A percentile compares a stretch with the other conserved stretches of the same genome.
These are phyloP conservation scores for Peromyscus californicus DNA, from an alignment of 2,113 vertebrate genomes.

Conservation along the genomic window DNA sequence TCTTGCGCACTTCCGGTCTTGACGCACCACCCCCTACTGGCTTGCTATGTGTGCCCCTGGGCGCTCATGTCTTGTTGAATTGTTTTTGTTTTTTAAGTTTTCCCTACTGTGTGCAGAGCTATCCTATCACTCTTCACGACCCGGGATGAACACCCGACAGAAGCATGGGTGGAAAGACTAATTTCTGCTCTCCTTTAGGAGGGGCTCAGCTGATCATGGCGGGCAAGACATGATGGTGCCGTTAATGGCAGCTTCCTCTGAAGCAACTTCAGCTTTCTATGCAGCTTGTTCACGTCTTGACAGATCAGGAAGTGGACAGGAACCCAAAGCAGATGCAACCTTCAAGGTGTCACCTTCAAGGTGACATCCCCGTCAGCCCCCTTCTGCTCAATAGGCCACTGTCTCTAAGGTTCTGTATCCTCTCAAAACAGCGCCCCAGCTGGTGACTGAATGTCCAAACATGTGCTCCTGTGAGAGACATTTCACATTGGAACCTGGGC, in stretches of 20 bases:
- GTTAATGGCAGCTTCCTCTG: not conserved
- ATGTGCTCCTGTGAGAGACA: not conserved
- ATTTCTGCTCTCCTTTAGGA: no score
- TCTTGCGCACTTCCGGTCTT: not conserved
- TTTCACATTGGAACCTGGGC: not conserved
- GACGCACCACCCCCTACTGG: not conserved
- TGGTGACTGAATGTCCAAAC: not conserved
- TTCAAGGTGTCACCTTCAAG: no score
- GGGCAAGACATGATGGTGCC: not conserved
- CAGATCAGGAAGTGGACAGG: not conserved
- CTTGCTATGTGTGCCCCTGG: not conserved
- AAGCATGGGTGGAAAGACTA: not conserved
- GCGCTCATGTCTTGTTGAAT: not conserved
- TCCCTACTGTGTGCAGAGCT: not conserved
- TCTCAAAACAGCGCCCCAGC: not conserved
- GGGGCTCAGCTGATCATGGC: not conserved
- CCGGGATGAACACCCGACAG: not conserved
- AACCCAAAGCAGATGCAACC: not conserved
- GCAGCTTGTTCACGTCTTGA: no score
- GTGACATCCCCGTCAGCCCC: not conserved
- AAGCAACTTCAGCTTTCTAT: not conserved
- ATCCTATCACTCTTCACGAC: not conserved
- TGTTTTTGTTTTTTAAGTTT: not conserved
- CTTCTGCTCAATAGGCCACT: fast-evolving
- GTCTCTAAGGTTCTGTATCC: not conserved